Conservation (phyloP, 2,797 vertebrate genomes). For the Rousettus madagascariensis region DNA sequence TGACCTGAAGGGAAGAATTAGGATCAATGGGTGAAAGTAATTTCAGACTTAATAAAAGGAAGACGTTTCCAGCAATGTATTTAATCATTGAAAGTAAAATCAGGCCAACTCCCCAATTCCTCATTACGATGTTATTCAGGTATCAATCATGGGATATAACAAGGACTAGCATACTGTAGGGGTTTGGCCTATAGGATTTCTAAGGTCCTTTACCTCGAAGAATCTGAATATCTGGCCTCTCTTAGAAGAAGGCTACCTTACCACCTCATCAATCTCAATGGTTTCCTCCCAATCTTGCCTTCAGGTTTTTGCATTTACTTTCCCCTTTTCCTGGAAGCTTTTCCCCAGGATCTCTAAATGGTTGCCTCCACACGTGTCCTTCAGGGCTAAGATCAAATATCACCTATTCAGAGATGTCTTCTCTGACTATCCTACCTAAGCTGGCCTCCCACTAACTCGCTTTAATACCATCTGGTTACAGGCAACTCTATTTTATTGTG, state of each 20-base stretch:
- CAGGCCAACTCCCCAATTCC: not conserved
- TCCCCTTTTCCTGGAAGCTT: not conserved
- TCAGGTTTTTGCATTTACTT: not conserved
- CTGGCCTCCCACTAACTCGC: not conserved
- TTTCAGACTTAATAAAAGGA: not conserved
- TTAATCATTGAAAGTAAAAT: slow-evolving; percentile 20
- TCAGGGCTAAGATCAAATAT: not conserved
- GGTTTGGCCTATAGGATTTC: not conserved
- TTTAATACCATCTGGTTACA: not conserved
- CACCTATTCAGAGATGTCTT: not conserved
- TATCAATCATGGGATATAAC: not conserved
- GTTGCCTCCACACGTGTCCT: not conserved
- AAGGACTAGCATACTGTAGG: not conserved
- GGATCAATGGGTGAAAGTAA: not conserved
- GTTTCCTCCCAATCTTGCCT: not conserved
- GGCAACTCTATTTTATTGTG: not conserved
- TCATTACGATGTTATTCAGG: not conserved
- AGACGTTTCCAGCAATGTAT: not conserved
- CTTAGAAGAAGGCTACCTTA: not conserved
- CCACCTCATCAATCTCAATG: not conserved
- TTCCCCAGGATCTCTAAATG: not conserved
- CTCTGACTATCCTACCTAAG: not conserved
- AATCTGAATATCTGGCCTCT: not conserved
- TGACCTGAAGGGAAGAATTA: not conserved
- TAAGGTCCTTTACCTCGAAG: not conserved